These are phyloP conservation scores for Axinella damicornis DNA, from an alignment of 37 sponge, comb jelly and placozoan species.

Conservation along the genomic window DNA sequence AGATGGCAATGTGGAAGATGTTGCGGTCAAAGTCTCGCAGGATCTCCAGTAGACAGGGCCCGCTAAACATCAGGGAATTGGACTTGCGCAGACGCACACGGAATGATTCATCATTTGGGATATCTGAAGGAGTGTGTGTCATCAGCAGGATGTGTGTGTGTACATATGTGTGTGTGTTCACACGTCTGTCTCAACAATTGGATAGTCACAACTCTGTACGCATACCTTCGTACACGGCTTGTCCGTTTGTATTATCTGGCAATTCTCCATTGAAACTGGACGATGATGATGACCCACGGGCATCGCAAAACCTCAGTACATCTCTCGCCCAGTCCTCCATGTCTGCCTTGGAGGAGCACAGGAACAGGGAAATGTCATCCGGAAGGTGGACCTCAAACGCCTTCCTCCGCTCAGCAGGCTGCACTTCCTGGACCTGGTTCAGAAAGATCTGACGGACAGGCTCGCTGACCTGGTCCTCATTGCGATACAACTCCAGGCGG, in stretches of 20 bases:
- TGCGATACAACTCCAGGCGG: constrained; percentile 50
- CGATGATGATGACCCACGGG: neutral
- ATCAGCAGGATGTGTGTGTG: no score
- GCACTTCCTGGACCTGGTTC: neutral
- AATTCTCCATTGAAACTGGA: neutral
- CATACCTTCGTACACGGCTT: constrained; percentile 28
- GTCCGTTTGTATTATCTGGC: neutral
- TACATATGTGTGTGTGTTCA: no score
- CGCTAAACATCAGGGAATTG: constrained; percentile 39
- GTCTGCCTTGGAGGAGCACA: constrained; percentile 60
- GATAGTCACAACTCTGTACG: neutral
- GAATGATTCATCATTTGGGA: constrained; percentile 51
- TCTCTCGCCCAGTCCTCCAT: constrained; percentile 68
- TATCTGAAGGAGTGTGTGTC: constrained; percentile 4
- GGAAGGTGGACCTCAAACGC: constrained; percentile 20
- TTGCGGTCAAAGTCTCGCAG: constrained; percentile 50
- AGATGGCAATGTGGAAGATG: constrained; percentile 67
- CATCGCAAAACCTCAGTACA: constrained; percentile 13
- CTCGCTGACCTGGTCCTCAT: constrained; percentile 34
- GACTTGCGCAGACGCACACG: constrained; percentile 63
- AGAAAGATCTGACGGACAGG: constrained; percentile 34
- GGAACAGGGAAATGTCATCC: constrained; percentile 28
- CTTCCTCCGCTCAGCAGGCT: constrained; percentile 20
- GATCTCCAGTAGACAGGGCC: constrained; percentile 65
- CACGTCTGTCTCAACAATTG: no score